Evolutionary conservation across 2,888 invertebrate species (phyloP), one percentile per base, ranked within the genome.

Genomic region (Ischnura elegans): DNA sequence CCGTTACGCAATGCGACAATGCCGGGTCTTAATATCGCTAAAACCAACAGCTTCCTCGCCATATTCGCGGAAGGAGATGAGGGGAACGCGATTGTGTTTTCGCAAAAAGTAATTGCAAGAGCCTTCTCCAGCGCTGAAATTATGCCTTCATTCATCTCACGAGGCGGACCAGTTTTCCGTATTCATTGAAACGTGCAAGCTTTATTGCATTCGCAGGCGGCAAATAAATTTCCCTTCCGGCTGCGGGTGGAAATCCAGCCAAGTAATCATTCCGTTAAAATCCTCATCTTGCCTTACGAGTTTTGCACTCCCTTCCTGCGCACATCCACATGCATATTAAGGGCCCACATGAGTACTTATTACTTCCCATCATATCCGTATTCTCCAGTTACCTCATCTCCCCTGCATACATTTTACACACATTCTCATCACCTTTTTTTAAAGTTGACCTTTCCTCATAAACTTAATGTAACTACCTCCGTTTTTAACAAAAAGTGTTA

Each of bases 181-280:
- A 76, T 76, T 76, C 76, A 76, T 76, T 76, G 76, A 76, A 76
- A 76, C 36, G 76, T 76, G 76, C 76, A 76, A 36, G 76, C 76
- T 76, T 76, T 76, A 76, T 76, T 76, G 36, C 76, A 76, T 76
- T 76, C 36, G 76, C 76, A 51, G 51, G 51, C 13, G 51, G 76
- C 10, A 76, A 76, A 76, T 36, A 76, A 76, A 76, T 76, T 29
- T 36, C 36, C 29, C 51, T 51, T 51, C 76, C 76, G 6, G 36
- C 29, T 76, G 76, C n/a, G 76, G 76, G 76, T 25, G 36, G 76
- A 76, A 36, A 76, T 76, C 76, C 76, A 76, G 36, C 76, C 76
- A 76, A 76, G 76, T 10, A 76, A 76, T 76, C 76, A 76, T 76
- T 76, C 76, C 76, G 16, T 76, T 36, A 76, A 76, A 76, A 76